Percentiles rank a stretch among this genome's conserved stretches.
Evolutionary conservation across 1,140 invertebrate species (phyloP).

Genomic region (Pseudomyrmex concolor): DNA sequence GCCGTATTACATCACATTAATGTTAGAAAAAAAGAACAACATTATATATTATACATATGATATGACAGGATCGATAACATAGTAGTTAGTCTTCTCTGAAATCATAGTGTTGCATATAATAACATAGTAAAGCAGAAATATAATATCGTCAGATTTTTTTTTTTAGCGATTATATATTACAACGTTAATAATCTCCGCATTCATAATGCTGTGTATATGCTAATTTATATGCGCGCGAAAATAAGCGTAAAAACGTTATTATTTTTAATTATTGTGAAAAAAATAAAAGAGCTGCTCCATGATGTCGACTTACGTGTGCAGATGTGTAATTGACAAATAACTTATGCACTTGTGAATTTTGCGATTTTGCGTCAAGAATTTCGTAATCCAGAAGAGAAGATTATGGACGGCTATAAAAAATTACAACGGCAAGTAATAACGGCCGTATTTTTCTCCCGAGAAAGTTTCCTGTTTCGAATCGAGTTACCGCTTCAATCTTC

Average conservation of each 20-base stretch:
- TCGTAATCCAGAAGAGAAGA: neutral
- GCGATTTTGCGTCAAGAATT: neutral
- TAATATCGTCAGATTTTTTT: neutral
- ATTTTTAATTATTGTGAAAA: slow-evolving; percentile 10
- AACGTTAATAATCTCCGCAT: slow-evolving; percentile 40
- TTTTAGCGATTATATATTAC: slow-evolving; percentile 24
- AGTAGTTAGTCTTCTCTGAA: neutral
- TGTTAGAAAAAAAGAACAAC: slow-evolving; percentile 24
- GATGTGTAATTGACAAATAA: neutral
- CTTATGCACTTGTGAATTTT: neutral
- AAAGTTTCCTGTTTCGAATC: slow-evolving; percentile 40
- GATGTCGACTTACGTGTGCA: neutral
- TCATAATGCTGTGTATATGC: neutral
- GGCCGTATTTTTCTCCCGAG: neutral
- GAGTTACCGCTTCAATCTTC: slow-evolving; percentile 44
- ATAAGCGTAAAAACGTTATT: slow-evolving; percentile 22
- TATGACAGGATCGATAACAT: neutral
- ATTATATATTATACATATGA: too few relatives aligned
- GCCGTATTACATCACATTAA: slow-evolving; percentile 11
- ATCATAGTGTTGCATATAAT: neutral
- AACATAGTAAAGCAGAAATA: neutral
- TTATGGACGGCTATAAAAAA: slow-evolving; percentile 20
- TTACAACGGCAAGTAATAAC: slow-evolving; percentile 24
- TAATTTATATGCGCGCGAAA: slow-evolving; percentile 11
- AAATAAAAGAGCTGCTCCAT: neutral